Conservation (phyloP, 2,113 vertebrate genomes). For the Prinia subflava region DNA sequence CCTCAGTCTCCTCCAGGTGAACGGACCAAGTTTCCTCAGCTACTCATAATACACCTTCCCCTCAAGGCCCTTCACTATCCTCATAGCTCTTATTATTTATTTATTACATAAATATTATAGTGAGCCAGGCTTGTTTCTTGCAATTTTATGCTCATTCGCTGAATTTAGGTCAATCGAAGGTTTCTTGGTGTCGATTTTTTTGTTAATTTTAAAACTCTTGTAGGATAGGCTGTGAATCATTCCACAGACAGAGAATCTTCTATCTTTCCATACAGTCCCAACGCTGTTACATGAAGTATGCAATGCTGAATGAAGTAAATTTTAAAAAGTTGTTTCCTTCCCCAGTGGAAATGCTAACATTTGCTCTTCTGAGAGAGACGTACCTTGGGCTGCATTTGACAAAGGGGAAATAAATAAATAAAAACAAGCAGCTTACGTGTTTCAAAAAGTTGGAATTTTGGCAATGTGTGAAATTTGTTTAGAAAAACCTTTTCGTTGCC, state of each 20-base stretch:
- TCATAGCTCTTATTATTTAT: background rate
- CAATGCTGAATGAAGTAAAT: background rate
- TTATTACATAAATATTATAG: background rate
- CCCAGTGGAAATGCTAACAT: background rate
- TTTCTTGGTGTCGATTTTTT: background rate
- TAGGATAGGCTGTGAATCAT: background rate
- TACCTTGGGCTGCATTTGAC: conserved; percentile 27
- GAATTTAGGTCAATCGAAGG: background rate
- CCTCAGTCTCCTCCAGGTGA: background rate
- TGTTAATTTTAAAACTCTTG: background rate
- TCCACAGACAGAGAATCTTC: background rate
- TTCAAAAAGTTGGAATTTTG: conserved; percentile 75
- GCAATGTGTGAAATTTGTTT: conserved; percentile 73
- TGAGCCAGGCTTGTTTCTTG: background rate
- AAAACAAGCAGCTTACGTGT: conserved; percentile 67
- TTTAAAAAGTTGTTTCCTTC: background rate
- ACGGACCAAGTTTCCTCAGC: background rate
- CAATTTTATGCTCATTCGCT: background rate
- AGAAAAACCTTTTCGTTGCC: conserved; percentile 76
- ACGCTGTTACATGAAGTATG: fast-evolving
- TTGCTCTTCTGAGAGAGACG: conserved; percentile 1
- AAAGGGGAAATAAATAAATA: conserved; percentile 37
- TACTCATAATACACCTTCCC: fast-evolving
- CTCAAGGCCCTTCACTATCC: background rate
- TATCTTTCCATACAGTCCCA: background rate